A percentile compares a stretch with the other conserved stretches of the same genome.
Evolutionary conservation across 2,888 invertebrate genomes (phyloP).

Genomic region (Diarsia brunnea): DNA sequence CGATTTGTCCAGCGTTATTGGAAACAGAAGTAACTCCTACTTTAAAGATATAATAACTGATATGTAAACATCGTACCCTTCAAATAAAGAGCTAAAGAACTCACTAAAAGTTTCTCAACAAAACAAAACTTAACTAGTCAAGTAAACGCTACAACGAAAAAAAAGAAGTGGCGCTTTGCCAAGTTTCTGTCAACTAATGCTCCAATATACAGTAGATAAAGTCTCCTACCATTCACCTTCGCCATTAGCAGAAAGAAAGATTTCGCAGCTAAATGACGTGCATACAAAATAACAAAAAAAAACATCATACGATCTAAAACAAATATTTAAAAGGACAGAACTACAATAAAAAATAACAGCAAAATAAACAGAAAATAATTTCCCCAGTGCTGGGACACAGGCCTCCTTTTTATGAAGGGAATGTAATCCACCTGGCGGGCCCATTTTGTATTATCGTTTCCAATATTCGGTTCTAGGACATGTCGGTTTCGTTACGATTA

Average conservation of each 20-base stretch:
- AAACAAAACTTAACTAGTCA: not conserved
- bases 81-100: conserved; percentile 1
- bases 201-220: conserved; percentile 22
- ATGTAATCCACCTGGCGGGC: not conserved
- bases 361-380: not conserved
- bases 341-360: no score
- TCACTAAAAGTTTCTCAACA: not conserved
- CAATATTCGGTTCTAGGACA: not conserved
- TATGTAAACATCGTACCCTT: not conserved
- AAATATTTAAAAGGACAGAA: no score
- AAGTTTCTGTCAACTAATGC: conserved; percentile 15
- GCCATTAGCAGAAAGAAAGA: not conserved
- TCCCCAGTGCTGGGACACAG: not conserved
- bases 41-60: not conserved
- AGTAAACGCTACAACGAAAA: not conserved
- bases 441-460: not conserved
- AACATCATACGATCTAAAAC: no score
- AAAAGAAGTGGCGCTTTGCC: conserved; percentile 24
- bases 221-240: conserved; percentile 1
- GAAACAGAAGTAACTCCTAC: not conserved
- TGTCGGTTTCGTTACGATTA: not conserved
- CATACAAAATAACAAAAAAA: no score
- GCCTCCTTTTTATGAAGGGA: not conserved
- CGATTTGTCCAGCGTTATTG: not conserved
- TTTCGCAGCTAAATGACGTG: no score